Evolutionary conservation across 2,888 invertebrate species (phyloP).

Genomic region (Lithosia quadra): DNA sequence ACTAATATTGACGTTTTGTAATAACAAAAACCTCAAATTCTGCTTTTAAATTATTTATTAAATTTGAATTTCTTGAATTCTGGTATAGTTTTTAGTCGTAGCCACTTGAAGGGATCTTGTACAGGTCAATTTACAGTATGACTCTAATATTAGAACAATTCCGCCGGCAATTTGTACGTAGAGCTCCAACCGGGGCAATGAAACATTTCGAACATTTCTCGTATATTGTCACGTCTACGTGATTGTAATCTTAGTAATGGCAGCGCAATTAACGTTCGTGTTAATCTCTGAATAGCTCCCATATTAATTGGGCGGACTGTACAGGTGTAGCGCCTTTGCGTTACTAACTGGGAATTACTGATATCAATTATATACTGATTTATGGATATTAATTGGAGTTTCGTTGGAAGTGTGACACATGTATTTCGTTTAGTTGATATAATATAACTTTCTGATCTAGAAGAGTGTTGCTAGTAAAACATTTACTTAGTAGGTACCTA

Average conservation of each 20-base stretch:
- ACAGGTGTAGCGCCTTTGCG: constrained; percentile 36
- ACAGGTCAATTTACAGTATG: background rate
- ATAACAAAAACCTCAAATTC: too few relatives aligned
- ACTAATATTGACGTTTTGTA: too few relatives aligned
- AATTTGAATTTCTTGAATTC: background rate
- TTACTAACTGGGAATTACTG: constrained; percentile 35
- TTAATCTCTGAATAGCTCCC: constrained; percentile 46
- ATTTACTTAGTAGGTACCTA: too few relatives aligned
- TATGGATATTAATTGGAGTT: constrained; percentile 11
- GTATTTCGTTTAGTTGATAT: background rate
- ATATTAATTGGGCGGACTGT: constrained; percentile 40
- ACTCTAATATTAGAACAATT: constrained; percentile 1
- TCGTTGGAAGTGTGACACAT: background rate
- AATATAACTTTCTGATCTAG: background rate
- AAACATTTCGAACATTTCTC: constrained; percentile 29
- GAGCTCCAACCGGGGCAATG: constrained; percentile 4
- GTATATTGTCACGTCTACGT: constrained; percentile 37
- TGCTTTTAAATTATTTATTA: too few relatives aligned
- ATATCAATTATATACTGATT: constrained; percentile 43
- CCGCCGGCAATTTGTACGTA: constrained; percentile 23
- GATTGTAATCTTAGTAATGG: constrained; percentile 49
- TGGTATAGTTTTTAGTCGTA: background rate
- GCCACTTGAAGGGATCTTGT: constrained; percentile 1
- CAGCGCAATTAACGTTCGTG: constrained; percentile 39
- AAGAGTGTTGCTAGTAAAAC: too few relatives aligned